phyloP scores from a whole-genome alignment of 2,797 vertebrate species.

The Orientallactaga sibirica region DNA sequence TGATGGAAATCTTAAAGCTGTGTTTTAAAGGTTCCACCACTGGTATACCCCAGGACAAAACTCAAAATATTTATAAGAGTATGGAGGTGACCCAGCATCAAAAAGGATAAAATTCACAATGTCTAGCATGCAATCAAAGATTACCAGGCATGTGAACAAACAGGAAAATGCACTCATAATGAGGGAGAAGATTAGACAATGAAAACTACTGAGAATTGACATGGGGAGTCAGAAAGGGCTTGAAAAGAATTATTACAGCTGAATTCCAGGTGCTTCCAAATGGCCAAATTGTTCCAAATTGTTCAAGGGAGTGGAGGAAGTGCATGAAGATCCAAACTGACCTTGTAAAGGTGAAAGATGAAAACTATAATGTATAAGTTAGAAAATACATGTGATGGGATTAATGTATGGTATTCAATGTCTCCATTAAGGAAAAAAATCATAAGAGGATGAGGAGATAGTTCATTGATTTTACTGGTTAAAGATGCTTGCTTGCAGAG shows the following conservation, averaged over 20 bases:
- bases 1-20: not conserved
- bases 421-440: not conserved
- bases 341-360: not conserved
- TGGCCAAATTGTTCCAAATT: not conserved
- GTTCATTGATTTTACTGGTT: too few relatives aligned
- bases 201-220: not conserved
- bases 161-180: not conserved
- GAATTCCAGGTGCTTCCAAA: not conserved
- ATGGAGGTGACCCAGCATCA: not conserved
- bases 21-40: not conserved
- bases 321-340: not conserved
- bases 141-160: not conserved
- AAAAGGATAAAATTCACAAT: not conserved
- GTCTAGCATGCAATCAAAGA: not conserved
- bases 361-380: not conserved
- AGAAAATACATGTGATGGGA: not conserved
- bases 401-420: not conserved
- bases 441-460: too few relatives aligned
- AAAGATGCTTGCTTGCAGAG: too few relatives aligned
- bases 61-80: not conserved
- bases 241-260: not conserved
- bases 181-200: not conserved
- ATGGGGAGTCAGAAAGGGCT: not conserved
- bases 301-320: not conserved
- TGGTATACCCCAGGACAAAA: not conserved